Base-by-base conservation (phyloP, 1,140 invertebrate species). In the Drosophila busckii region DNA sequence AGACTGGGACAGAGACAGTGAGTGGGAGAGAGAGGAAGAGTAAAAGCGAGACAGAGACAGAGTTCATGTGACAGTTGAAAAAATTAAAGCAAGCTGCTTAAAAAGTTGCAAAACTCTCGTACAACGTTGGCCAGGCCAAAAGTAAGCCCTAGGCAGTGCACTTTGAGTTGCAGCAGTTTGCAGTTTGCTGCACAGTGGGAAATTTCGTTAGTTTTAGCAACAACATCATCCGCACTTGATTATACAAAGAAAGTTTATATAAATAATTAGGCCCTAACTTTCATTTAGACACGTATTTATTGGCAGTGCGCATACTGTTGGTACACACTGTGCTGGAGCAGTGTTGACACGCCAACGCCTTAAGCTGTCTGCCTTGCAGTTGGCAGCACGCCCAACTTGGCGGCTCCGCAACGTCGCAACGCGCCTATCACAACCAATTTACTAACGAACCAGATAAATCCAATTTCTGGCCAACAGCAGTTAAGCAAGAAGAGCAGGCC, bases 351-450 rank as follows among this genome's bases (percentile, higher is more conserved):
- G 60, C 25, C 53, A 46, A 37, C 50, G 26, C 28, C 38, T 44
- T n/a, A 22, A 22, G 6, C 28, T 16, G 28, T 37, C 41, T 73
- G n/a, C n/a, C n/a, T n/a, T n/a, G 70, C 70, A 75, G 38, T 54
- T 64, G 49, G 75, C 75, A 80, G 37, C 34, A 23, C 37, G 59
- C 59, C 64, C 75, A 59, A 50, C 46, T 35, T 46, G 59, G 54
- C 41, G 29, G 46, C 23, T 7, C 40, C 49, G 56, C 68, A 59
- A 68, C 58, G 73, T 60, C 70, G 68, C n/a, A n/a, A n/a, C n/a
- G n/a, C 69, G 75, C 73, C 75, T 82, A 82, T 82, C 75, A 82
- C 76, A 83, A 83, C 76, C 75, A 82, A 82, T 82, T 82, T 82
- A 82, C 75, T 82, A 82, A 82, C 75, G 75, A 82, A 82, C 65